Conservation (phyloP, 2,888 invertebrate genomes). For the Agrochola lota region DNA sequence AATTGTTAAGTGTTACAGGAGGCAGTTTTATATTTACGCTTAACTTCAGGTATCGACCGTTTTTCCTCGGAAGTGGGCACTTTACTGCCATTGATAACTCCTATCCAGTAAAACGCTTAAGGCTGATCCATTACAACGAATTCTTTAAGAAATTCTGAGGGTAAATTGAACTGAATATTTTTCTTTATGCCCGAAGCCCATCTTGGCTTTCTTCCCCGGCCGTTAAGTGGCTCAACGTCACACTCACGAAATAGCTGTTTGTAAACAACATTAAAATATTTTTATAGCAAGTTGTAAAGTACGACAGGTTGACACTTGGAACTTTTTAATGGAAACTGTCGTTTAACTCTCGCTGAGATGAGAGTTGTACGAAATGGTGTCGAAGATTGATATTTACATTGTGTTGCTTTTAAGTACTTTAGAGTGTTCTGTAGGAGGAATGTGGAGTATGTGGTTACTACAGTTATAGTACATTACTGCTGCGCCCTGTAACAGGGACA, state of each 20-base stretch:
- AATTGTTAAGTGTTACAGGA: slow-evolving; percentile 73
- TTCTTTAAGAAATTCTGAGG: slow-evolving; percentile 68
- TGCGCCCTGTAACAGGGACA: too few relatives aligned
- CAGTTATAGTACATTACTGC: neutral
- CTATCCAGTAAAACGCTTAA: slow-evolving; percentile 72
- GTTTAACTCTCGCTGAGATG: slow-evolving; percentile 37
- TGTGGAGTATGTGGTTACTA: too few relatives aligned
- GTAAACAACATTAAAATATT: slow-evolving; percentile 68
- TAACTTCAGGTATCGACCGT: slow-evolving; percentile 79
- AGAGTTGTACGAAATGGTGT: slow-evolving; percentile 34
- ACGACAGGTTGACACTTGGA: slow-evolving; percentile 60
- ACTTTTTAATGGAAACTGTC: slow-evolving; percentile 60
- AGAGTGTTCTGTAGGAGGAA: neutral
- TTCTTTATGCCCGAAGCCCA: slow-evolving; percentile 47
- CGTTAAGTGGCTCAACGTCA: slow-evolving; percentile 62
- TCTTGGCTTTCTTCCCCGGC: slow-evolving; percentile 34
- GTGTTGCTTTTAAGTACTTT: slow-evolving; percentile 8
- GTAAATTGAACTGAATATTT: slow-evolving; percentile 64
- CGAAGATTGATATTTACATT: slow-evolving; percentile 36
- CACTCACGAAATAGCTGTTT: slow-evolving; percentile 54
- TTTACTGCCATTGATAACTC: slow-evolving; percentile 80
- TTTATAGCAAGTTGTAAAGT: slow-evolving; percentile 60
- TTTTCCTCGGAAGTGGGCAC: slow-evolving; percentile 77
- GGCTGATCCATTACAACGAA: slow-evolving; percentile 75
- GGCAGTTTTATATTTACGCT: slow-evolving; percentile 83